phyloP scores from a whole-genome alignment of 1,140 invertebrate species.

The Sinella curviseta region DNA sequence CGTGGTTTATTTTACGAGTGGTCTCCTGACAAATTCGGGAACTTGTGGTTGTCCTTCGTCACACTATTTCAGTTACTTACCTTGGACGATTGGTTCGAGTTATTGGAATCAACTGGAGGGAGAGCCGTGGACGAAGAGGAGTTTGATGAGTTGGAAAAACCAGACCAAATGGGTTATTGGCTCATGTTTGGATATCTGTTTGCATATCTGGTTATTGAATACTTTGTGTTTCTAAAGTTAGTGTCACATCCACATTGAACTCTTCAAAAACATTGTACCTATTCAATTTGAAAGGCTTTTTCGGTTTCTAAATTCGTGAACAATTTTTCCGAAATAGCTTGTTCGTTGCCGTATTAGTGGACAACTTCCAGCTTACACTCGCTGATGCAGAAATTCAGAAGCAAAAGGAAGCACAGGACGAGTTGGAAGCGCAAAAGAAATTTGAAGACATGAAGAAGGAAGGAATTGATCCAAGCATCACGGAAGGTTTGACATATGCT shows the following conservation, averaged over 20 bases:
- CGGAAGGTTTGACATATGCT: background rate
- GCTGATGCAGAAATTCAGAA: constrained; percentile 36
- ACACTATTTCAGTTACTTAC: constrained; percentile 52
- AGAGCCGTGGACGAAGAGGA: background rate
- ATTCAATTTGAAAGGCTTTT: background rate
- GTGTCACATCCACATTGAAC: background rate
- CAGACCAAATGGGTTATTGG: constrained; percentile 16
- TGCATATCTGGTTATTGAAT: constrained; percentile 51
- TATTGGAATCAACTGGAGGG: constrained; percentile 14
- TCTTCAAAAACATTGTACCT: too few species aligned
- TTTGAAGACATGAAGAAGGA: constrained; percentile 15
- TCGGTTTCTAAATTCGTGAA: background rate
- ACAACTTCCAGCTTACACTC: constrained; percentile 52
- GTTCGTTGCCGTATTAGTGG: constrained; percentile 53
- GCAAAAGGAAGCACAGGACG: background rate
- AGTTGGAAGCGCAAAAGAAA: constrained; percentile 29
- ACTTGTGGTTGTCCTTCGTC: constrained; percentile 46
- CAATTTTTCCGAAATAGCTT: too few species aligned
- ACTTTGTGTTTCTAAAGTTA: constrained; percentile 53
- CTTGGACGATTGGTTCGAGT: constrained; percentile 46
- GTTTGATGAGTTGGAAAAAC: too few species aligned
- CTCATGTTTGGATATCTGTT: constrained; percentile 50
- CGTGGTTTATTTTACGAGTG: constrained; percentile 49
- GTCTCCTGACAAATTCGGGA: constrained; percentile 49
- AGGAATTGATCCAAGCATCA: background rate